A percentile compares a stretch with the other conserved stretches of the same genome.
phyloP scores from a whole-genome alignment of 2,113 vertebrate genomes.

The Xiphias gladius region DNA sequence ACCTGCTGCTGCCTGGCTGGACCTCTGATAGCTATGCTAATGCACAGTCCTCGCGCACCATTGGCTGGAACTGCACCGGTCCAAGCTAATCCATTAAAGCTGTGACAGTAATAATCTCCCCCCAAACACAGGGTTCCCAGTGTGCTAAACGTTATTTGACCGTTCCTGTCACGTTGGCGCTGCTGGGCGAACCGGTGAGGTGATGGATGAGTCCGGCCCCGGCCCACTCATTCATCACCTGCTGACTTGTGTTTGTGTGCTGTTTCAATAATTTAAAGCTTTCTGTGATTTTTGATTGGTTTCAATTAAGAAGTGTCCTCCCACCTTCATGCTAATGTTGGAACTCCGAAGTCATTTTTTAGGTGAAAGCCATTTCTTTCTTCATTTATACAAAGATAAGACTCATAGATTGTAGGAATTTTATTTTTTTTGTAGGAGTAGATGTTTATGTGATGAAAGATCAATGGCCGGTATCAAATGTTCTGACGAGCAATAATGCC shows the following conservation, averaged over 20 bases:
- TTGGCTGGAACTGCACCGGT: constrained; percentile 73
- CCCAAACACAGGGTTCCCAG: constrained; percentile 77
- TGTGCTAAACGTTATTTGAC: constrained; percentile 86
- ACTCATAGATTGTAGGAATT: background rate
- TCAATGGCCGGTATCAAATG: constrained; percentile 23
- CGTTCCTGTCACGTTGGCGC: constrained; percentile 80
- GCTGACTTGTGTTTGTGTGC: constrained; percentile 71
- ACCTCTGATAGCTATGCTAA: constrained; percentile 86
- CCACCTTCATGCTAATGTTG: background rate
- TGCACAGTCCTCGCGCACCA: constrained; percentile 56
- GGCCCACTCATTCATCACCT: constrained; percentile 76
- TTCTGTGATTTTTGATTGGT: constrained; percentile 62
- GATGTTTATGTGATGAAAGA: constrained; percentile 29
- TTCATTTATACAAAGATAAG: background rate
- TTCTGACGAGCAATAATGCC: background rate
- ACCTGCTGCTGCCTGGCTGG: constrained; percentile 75
- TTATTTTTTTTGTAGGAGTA: background rate
- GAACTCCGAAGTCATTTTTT: background rate
- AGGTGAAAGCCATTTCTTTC: background rate
- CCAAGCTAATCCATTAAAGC: constrained; percentile 84
- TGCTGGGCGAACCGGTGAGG: constrained; percentile 64
- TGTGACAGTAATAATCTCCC: constrained; percentile 84
- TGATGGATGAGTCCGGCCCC: constrained; percentile 82
- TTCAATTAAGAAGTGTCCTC: constrained; percentile 41
- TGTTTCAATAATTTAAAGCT: constrained; percentile 58